Percentiles rank a stretch among this genome's conserved stretches.
Evolutionary conservation across 2,797 vertebrate species (phyloP).

Genomic region (Anguilla obscura): DNA sequence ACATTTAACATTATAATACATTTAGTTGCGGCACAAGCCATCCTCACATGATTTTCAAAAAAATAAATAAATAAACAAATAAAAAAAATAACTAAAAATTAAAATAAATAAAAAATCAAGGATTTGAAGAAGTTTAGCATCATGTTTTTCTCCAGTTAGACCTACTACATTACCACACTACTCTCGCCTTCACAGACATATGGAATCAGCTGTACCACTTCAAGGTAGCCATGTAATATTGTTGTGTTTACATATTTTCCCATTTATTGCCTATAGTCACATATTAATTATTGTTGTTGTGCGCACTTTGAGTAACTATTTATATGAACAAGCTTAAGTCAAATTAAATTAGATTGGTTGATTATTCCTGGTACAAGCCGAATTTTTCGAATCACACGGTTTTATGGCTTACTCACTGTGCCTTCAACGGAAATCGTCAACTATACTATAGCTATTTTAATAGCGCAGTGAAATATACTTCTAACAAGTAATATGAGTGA

Average conservation of each 20-base stretch:
- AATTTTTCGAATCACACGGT: slow-evolving; percentile 36
- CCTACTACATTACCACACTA: neutral
- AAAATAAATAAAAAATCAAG: neutral
- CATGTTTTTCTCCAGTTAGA: neutral
- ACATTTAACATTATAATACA: neutral
- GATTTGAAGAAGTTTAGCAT: neutral
- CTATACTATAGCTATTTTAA: slow-evolving; percentile 33
- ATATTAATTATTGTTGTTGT: neutral
- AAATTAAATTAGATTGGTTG: slow-evolving; percentile 28
- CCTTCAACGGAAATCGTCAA: slow-evolving; percentile 28
- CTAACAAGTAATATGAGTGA: neutral
- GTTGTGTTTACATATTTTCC: neutral
- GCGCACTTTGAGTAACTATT: slow-evolving; percentile 5
- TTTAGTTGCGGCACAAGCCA: neutral
- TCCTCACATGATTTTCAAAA: neutral
- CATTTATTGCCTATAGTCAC: neutral
- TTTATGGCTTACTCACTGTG: slow-evolving; percentile 41
- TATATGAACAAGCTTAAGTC: neutral
- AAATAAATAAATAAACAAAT: too few species aligned
- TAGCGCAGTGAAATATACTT: neutral
- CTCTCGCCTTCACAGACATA: neutral
- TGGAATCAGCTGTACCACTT: neutral
- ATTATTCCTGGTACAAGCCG: slow-evolving; percentile 31
- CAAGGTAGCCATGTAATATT: neutral
- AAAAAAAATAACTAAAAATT: neutral